Evolutionary conservation across 1,140 invertebrate genomes (phyloP).

Genomic region (Belonocnema kinseyi): DNA sequence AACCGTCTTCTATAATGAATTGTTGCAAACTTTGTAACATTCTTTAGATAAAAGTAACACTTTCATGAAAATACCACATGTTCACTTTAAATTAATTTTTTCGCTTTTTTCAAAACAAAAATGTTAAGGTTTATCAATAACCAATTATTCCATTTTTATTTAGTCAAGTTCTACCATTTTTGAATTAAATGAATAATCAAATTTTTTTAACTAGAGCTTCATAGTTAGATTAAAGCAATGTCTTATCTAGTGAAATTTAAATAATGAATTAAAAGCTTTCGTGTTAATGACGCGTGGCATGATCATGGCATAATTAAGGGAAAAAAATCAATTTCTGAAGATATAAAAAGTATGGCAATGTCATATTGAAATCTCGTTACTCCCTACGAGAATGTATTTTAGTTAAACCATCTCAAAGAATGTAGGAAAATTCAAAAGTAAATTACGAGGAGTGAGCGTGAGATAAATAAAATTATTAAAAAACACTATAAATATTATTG

Average conservation of each 20-base stretch:
- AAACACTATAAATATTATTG: conserved; percentile 4
- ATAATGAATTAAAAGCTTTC: background rate
- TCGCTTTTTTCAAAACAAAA: too few species aligned
- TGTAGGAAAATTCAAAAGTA: background rate
- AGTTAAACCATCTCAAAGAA: background rate
- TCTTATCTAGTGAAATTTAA: background rate
- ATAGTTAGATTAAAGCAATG: too few species aligned
- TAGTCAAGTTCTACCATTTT: too few species aligned
- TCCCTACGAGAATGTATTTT: background rate
- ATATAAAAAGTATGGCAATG: background rate
- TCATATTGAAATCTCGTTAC: background rate
- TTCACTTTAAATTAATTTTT: background rate
- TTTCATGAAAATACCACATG: conserved; percentile 7
- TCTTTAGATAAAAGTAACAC: conserved; percentile 1
- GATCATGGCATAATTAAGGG: background rate
- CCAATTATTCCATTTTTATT: too few species aligned
- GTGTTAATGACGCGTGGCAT: background rate
- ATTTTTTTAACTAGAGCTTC: too few species aligned
- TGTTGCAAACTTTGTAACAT: conserved; percentile 9
- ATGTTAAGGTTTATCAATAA: too few species aligned
- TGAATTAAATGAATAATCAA: too few species aligned
- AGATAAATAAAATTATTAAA: background rate
- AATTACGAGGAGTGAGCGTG: background rate
- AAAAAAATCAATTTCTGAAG: background rate
- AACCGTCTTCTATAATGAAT: conserved; percentile 26